Evolutionary conservation across 2,113 vertebrate genomes (phyloP), one percentile per base, ranked within the genome.

Genomic region (Thunnus maccoyii): DNA sequence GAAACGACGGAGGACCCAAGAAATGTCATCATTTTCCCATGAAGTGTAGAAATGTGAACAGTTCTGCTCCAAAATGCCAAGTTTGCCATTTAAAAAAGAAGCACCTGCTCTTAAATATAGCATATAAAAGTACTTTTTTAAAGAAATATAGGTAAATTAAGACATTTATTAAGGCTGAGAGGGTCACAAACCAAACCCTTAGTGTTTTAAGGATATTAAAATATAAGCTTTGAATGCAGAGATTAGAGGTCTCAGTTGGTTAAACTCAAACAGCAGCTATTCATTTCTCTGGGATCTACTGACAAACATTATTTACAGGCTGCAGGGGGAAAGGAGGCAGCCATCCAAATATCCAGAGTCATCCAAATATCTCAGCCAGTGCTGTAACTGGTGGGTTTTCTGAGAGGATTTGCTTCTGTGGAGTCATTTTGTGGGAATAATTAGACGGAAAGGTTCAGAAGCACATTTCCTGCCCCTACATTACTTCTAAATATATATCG

Each of bases 251-350:
- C 58, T 78, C 15, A 1, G 60, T 58, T 36, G 62, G 70, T 41
- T 64, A 46, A 56, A 60, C 48, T 52, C 76, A 48, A 50, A 66
- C 75, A 48, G 77, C 60, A 77, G 82, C 73, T 71, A 11, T 73
- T 76, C 47, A 78, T 85, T 78, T 83, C 60, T 84, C 44, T 27
- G 30, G 65, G 73, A 83, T 75, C 70, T 30, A 3, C 63, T 22
- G 65, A 75, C 80, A 80, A 84, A 86, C 74, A 87, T 72, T 75
- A 72, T 76, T 82, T 70, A 71, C 61, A 57, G 83, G 78, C 83
- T 78, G 74, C 54, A 73, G 72, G 56, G 66, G 46, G 65, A 67
- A 47, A 46, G 9, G 36, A 76, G 78, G 83, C 80, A 32, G 70
- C 0, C 50, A 8, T 76, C 80, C 87, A 89, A 74, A 74, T 56